Evolutionary conservation across 35 echinoderm and acorn worm genomes (phyloP), one percentile per base, ranked within the genome.

Genomic region (Hemicentrotus pulcherrimus): DNA sequence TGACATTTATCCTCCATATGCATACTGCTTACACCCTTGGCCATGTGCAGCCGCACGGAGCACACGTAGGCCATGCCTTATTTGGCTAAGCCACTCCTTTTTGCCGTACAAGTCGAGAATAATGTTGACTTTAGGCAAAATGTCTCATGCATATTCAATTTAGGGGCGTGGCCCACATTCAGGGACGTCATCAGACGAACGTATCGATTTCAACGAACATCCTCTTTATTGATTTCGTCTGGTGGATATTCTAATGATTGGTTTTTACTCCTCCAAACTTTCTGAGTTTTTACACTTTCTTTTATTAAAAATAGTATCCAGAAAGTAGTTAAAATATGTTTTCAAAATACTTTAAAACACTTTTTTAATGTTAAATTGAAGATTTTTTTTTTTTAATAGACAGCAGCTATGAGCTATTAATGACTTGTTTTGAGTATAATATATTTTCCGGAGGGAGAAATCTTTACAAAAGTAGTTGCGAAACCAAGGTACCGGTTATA

Each of bases 11-110:
- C 46, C 11, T 45, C 88, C 88, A 45, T 30, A 85, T 85, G 70
- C 30, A 16, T 90, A 45, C 65, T 78, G 65, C 65, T 78, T 18
- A 22, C 65, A 78, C 65, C 28, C 46, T 47, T 90, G 9, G 88
- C 88, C 88, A 90, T 90, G 88, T 90, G 88, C 31, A 35, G 32
- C 6, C 88, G 32, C 96, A 97, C 96, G 96, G 95, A 95, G 86
- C 88, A 86, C 97, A 98, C 97, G 97, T 98, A 96, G 85, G 61
- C 96, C 88, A 95, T 31, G 11, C 96, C 97, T 95, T 86, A 98
- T 97, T 94, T 96, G 96, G 97, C 46, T 86, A 96, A 95, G 95
- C 88, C 91, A 95, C 92, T 94, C 96, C 95, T 86, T 22, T 47
- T 91, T 32, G 9, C 91, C 86, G n/a, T 94, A 94, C 86, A 94